Conservation (phyloP, 2,888 invertebrate species). For the Lasioglossum pauxillum region DNA sequence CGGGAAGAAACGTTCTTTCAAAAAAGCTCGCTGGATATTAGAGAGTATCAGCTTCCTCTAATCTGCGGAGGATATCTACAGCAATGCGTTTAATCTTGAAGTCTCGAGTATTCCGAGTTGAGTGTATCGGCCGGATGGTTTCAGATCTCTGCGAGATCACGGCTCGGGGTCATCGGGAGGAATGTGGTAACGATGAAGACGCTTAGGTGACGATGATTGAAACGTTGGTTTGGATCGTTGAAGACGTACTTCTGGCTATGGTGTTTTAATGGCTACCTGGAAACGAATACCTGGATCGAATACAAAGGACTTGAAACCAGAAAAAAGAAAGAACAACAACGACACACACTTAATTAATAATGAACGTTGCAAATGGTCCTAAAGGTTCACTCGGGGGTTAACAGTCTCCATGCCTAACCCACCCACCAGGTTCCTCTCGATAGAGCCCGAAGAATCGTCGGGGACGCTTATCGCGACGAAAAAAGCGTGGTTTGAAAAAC, state of each 20-base stretch:
- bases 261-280: too few species aligned
- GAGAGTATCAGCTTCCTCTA: conserved; percentile 7
- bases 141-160: background rate
- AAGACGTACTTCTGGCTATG: background rate
- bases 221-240: background rate
- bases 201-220: background rate
- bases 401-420: background rate
- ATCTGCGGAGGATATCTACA: background rate
- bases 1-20: background rate
- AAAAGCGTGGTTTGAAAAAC: background rate
- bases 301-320: too few species aligned
- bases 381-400: background rate
- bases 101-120: background rate
- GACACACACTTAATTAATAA: background rate
- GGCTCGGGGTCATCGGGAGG: background rate
- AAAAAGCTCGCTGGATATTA: conserved; percentile 2
- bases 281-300: too few species aligned
- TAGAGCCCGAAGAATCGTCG: background rate
- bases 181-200: background rate
- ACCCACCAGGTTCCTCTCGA: background rate
- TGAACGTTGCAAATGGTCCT: background rate
- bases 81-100: background rate
- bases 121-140: background rate
- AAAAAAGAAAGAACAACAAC: background rate
- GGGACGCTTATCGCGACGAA: background rate